Evolutionary conservation across 2,888 invertebrate genomes (phyloP).

Genomic region (Xylocampa areola): DNA sequence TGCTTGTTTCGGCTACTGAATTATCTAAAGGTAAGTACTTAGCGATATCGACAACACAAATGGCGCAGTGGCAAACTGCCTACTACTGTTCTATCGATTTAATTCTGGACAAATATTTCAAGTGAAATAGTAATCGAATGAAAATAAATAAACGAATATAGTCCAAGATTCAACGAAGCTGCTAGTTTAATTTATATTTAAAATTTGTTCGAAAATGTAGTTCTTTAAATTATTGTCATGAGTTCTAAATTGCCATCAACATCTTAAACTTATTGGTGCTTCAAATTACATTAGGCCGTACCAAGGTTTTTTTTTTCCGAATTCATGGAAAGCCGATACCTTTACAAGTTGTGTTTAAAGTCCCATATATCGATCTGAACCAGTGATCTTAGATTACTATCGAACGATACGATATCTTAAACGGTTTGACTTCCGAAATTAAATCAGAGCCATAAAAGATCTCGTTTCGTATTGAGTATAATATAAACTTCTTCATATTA

Average conservation of each 20-base stretch:
- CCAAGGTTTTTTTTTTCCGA: constrained; percentile 22
- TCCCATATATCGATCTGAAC: constrained; percentile 35
- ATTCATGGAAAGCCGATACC: constrained; percentile 34
- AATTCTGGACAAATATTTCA: too few relatives aligned
- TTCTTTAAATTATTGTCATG: neutral
- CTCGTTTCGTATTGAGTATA: constrained; percentile 9
- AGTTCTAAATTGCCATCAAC: constrained; percentile 27
- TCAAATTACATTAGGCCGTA: constrained; percentile 38
- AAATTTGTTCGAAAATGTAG: neutral
- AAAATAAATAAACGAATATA: too few relatives aligned
- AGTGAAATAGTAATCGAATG: too few relatives aligned
- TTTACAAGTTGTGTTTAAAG: constrained; percentile 29
- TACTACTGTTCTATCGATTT: neutral
- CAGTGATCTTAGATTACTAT: constrained; percentile 45
- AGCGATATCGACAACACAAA: constrained; percentile 7
- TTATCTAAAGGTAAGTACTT: constrained; percentile 1
- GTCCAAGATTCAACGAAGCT: too few relatives aligned
- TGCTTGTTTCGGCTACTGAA: constrained; percentile 4
- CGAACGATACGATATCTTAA: constrained; percentile 39
- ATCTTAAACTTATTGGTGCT: constrained; percentile 22
- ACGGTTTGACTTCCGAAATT: constrained; percentile 51
- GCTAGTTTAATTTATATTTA: too few relatives aligned
- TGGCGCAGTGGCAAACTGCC: neutral
- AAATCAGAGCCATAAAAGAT: constrained; percentile 42
- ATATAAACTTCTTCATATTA: constrained; percentile 36